Evolutionary conservation across 92 coral and sea anemone genomes (phyloP).

Genomic region (Umimayanthus kanabou): DNA sequence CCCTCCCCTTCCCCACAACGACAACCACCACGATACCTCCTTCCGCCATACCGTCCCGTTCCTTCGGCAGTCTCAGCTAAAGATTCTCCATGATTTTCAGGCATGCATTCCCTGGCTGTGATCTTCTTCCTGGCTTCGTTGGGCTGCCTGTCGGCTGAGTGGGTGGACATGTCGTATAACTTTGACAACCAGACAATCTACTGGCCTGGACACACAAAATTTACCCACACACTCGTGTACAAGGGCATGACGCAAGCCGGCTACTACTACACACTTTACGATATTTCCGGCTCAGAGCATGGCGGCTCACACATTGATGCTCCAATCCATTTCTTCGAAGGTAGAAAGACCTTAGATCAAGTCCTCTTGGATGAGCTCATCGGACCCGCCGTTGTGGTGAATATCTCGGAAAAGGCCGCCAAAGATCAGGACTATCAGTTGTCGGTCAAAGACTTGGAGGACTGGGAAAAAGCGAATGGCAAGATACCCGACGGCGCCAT

Average conservation of each 20-base stretch:
- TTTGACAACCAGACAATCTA: conserved; percentile 22
- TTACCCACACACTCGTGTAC: conserved; percentile 6
- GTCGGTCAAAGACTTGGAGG: conserved; percentile 22
- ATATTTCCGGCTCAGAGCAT: conserved; percentile 18
- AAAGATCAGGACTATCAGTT: conserved; percentile 22
- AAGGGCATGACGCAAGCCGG: neutral
- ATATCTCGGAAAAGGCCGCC: conserved; percentile 40
- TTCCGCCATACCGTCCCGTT: too few relatives aligned
- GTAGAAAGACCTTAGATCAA: conserved; percentile 4
- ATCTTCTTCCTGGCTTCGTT: neutral
- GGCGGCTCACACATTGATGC: conserved; percentile 44
- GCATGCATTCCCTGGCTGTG: neutral
- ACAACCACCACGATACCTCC: too few relatives aligned
- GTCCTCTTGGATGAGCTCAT: conserved; percentile 28
- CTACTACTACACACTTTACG: neutral
- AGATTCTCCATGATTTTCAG: neutral
- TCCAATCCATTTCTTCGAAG: conserved; percentile 31
- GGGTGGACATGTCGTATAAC: conserved; percentile 29
- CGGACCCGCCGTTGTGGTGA: conserved; percentile 45
- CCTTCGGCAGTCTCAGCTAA: too few relatives aligned
- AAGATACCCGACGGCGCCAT: conserved; percentile 28
- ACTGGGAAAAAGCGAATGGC: conserved; percentile 35
- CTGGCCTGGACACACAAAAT: conserved; percentile 21
- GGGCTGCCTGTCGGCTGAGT: neutral
- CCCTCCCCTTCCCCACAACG: too few relatives aligned